Evolutionary conservation across 2,888 invertebrate species (phyloP).

Genomic region (Hyposoter didymator): DNA sequence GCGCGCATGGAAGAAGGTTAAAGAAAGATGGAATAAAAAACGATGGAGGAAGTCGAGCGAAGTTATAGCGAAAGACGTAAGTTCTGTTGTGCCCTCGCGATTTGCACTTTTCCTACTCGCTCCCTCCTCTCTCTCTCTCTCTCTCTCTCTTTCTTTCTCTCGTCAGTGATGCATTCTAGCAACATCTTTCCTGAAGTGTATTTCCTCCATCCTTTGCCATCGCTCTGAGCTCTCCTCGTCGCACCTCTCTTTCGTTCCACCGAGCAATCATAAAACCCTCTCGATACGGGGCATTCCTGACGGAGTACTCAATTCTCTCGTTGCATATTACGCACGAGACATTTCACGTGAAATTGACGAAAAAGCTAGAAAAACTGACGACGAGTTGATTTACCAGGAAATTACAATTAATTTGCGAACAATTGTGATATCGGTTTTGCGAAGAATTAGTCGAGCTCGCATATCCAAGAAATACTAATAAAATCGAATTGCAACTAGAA

Average conservation of each 20-base stretch:
- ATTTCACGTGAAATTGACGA: background rate
- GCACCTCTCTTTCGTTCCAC: constrained; percentile 49
- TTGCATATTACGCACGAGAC: constrained; percentile 15
- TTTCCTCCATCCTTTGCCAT: constrained; percentile 20
- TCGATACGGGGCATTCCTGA: constrained; percentile 69
- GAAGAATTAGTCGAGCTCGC: background rate
- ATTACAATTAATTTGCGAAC: background rate
- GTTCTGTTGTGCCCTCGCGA: constrained; percentile 49
- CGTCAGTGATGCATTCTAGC: constrained; percentile 8
- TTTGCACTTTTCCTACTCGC: constrained; percentile 62
- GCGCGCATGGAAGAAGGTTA: constrained; percentile 30
- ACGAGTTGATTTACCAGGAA: background rate
- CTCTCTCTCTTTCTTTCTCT: constrained; percentile 25
- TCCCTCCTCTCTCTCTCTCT: constrained; percentile 34
- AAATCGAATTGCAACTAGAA: background rate
- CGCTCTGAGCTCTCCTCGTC: constrained; percentile 41
- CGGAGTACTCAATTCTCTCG: constrained; percentile 68
- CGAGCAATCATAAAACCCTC: constrained; percentile 72
- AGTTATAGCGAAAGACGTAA: constrained; percentile 35
- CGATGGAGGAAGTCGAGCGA: constrained; percentile 56
- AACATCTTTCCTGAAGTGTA: background rate
- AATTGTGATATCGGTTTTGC: no score
- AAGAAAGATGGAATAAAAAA: constrained; percentile 20
- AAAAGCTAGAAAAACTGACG: background rate
- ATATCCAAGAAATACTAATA: background rate